Base-by-base conservation (phyloP, 2,888 invertebrate genomes). In the Xestobium rufovillosum region DNA sequence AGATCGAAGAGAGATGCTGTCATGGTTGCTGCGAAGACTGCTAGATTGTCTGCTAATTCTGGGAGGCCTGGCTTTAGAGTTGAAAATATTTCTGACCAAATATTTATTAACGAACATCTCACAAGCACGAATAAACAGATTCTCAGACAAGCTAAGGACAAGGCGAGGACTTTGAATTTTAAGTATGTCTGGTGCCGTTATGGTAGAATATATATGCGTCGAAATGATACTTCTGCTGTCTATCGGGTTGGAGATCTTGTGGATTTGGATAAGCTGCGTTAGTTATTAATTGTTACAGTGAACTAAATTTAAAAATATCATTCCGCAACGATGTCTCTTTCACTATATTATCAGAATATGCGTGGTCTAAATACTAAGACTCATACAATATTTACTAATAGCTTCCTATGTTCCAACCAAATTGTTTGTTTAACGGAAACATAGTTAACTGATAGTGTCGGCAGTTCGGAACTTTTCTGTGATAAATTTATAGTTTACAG, bases 91-190 rank as follows among this genome's bases (percentile, higher is more conserved):
- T 39, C 38, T 16, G 30, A 39, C 11, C 33, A 25, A 26, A 31
- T 33, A 3, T 41, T 31, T 33, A 38, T 42, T 23, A 42, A 42
- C 17, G 39, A 42, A 25, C 39, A 42, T 13, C 30, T 41, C 11
- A 15, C 34, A 14, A 19, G n/a, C n/a, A 11, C 26, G 14, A 16
- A 31, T 14, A 39, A 41, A 34, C 15, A 32, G 26, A 14, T 41
- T 6, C 23, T 41, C 19, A 41, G 34, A 16, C 34, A 25, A 26
- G 28, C 35, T 4, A 33, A 34, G 2, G 34, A 38, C 4, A 25
- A 9, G 1, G 41, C 38, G 10, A 33, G 27, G 15, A 15, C 26
- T 9, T 31, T 31, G 16, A 16, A 34, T 34, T 41, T 26, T 19
- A 39, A 39, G 13, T 41, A 37, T 34, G 38, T 34, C 12, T 41